Evolutionary conservation across 2,888 invertebrate genomes (phyloP), one percentile per base, ranked within the genome.

Genomic region (Steromphala cineraria): DNA sequence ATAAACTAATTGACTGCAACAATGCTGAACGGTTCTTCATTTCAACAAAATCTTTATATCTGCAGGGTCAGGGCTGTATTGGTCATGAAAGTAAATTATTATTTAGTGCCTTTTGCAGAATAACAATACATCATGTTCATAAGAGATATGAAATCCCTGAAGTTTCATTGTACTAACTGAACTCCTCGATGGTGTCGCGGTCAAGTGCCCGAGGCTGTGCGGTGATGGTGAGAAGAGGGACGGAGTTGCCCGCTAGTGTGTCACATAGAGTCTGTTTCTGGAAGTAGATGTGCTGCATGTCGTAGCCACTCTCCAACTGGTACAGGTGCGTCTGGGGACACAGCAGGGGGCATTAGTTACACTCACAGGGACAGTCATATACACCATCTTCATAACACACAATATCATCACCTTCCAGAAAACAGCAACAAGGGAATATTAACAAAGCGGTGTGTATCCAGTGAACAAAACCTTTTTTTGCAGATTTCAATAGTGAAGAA

Each of bases 211-310:
- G 87, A 0, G 93, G 93, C 80, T 89, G 87, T 28, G 94, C 93
- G 1, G 97, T 96, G 79, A 97, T 95, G 2, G 97, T 97, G 28
- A 97, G 92, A 75, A 97, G 89, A 46, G 96, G 96, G 67, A 96
- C 95, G 89, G 95, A 95, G 92, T 97, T 97, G 83, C 95, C 95
- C 88, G 96, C 95, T 53, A 97, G 93, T 15, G 96, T 96, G 86
- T 95, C 94, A 92, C 96, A 96, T 55, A 97, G 94, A 2, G 95
- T 95, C 89, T 96, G 96, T 55, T 95, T 95, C 2, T 95, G 95
- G 84, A 95, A 95, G 91, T 95, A 95, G 46, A 96, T 94, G 52
- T 94, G 94, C 93, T 94, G 87, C 53, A 87, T 90, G 94, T 94
- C 87, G 93, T 94, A 83, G 90, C 90, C 86, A 77, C 91, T 91